These are phyloP conservation scores for Morpho deidamia DNA, from an alignment of 2,888 invertebrate genomes.

Conservation along the genomic window DNA sequence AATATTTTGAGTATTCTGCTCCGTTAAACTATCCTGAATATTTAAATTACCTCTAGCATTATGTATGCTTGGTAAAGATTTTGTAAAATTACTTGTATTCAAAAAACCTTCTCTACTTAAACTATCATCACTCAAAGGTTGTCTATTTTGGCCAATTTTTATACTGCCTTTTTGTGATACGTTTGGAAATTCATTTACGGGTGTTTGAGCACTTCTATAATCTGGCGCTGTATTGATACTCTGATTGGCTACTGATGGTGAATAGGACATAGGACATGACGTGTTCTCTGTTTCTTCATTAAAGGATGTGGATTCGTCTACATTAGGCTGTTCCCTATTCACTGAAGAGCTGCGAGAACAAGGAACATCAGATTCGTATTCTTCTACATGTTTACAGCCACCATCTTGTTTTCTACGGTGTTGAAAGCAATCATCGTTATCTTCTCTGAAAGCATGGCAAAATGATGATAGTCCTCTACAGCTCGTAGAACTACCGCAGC, in stretches of 20 bases:
- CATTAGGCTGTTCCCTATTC: not conserved
- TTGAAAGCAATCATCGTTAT: not conserved
- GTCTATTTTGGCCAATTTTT: not conserved
- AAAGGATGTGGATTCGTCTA: not conserved
- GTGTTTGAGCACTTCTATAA: not conserved
- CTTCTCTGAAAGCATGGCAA: not conserved
- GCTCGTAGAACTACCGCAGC: slow-evolving; percentile 11
- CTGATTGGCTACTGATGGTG: not conserved
- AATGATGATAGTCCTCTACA: not conserved
- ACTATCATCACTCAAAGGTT: not conserved
- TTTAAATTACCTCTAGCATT: not conserved
- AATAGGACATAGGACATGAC: not conserved
- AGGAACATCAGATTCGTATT: not conserved
- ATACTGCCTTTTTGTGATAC: not conserved
- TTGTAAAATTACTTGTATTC: not conserved
- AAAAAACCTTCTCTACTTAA: not conserved
- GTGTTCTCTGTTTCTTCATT: not conserved
- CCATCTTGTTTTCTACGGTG: not conserved
- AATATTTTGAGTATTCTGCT: too few relatives aligned
- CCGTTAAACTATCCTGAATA: not conserved
- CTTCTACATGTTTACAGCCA: not conserved
- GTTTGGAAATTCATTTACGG: not conserved
- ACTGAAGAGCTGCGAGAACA: not conserved
- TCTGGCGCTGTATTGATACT: not conserved
- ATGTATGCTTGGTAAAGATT: not conserved